Base-by-base conservation (phyloP, 2,888 invertebrate species). In the Chrysotoxum bicinctum region DNA sequence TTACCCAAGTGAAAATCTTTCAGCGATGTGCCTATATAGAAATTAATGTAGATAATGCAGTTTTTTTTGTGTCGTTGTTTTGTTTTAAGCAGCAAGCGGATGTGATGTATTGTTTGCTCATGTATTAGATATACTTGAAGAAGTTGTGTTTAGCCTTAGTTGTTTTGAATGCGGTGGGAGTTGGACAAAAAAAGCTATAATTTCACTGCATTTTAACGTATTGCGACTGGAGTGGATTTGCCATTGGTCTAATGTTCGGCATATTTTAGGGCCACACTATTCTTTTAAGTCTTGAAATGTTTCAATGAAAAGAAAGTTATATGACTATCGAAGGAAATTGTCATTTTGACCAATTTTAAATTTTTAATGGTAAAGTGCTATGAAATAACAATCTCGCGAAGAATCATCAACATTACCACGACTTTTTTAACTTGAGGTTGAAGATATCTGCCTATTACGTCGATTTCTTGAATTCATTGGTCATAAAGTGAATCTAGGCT, bases 1-100 rank as follows among this genome's bases (percentile, higher is more conserved):
- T 77, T 77, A 82, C 26, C 35, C 35, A 82, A 82, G 82, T 77
- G 77, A 82, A 82, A 82, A 82, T 73, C 58, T 72, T 68, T 60
- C 21, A 66, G 48, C 76, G 43, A 50, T 45, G 45, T 45, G 45
- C 32, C 60, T 43, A 32, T n/a, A n/a, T 26, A 45, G 23, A 4
- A 48, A 48, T 21, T 7, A 50, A 50, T 14, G 3, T 70, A 37
- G 30, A 56, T 26, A n/a, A n/a, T n/a, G n/a, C n/a, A 45, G 6
- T 45, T 62, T 16, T n/a, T 60, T 14, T 56, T 9, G 1, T n/a
- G 3, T 40, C n/a, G n/a, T 37, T 19, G 5, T 19, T 16, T 32
- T 12, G 2, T 58, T 58, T 56, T 50, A 68, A 52, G 45, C 80
- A 52, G 45, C 80, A 69, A 62, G 68, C 74, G 62, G 60, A 75